A percentile compares a stretch with the other conserved stretches of the same genome.
Evolutionary conservation across 2,113 vertebrate species (phyloP).

Genomic region (Anolis sagrei): DNA sequence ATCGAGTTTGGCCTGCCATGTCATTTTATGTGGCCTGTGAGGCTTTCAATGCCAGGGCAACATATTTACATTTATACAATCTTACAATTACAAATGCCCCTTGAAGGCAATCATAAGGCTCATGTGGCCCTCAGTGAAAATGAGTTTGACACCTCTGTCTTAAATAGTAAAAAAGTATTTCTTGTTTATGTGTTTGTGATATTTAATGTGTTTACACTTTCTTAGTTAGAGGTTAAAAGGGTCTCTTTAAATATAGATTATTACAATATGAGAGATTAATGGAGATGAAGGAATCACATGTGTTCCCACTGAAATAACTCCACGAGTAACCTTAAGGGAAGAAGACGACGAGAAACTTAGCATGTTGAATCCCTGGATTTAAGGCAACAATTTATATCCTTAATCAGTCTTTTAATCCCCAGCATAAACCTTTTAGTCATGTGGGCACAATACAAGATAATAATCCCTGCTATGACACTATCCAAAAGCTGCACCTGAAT

Average conservation of each 20-base stretch:
- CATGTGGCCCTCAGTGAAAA: no score
- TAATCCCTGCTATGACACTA: no score
- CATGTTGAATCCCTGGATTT: not conserved
- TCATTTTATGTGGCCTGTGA: no score
- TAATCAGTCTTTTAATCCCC: not conserved
- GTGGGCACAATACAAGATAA: not conserved
- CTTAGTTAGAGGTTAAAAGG: not conserved
- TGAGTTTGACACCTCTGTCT: no score
- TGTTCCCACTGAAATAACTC: not conserved
- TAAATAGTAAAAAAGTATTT: no score
- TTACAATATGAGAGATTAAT: not conserved
- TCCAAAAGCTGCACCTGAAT: not conserved
- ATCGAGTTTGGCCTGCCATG: no score
- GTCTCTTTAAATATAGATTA: not conserved
- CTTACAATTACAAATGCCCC: no score
- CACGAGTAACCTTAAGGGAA: not conserved
- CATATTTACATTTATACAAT: no score
- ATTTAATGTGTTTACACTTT: not conserved
- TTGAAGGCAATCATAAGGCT: no score
- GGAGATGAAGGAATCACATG: not conserved
- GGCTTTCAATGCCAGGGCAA: no score
- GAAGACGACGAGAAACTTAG: not conserved
- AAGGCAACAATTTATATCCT: not conserved
- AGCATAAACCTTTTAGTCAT: not conserved
- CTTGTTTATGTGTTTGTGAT: not conserved